A percentile compares a stretch with the other conserved stretches of the same genome.
Conservation (phyloP, 2,797 vertebrate species). For the Austrolebias charrua region DNA sequence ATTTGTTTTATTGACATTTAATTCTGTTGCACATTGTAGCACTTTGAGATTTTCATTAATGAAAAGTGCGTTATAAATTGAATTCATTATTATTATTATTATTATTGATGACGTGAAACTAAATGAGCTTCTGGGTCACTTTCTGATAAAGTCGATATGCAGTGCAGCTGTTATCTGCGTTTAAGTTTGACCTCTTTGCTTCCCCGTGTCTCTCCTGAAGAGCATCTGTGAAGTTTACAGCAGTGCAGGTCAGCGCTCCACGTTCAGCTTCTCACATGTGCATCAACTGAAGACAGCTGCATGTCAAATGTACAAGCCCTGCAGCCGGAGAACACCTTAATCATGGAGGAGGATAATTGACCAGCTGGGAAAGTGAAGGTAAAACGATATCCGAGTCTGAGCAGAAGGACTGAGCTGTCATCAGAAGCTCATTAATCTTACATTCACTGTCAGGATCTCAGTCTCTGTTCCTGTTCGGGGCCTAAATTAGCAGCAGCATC, state of each 20-base stretch:
- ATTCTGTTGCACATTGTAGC: no score
- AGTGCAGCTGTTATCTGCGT: no score
- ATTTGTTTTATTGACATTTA: no score
- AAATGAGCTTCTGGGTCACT: constrained; percentile 5
- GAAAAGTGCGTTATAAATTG: no score
- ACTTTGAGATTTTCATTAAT: no score
- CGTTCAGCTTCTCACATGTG: constrained; percentile 15
- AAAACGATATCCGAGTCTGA: constrained; percentile 22
- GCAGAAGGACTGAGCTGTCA: constrained; percentile 30
- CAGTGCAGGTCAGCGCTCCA: neutral
- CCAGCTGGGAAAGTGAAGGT: constrained; percentile 1
- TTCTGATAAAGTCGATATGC: constrained; percentile 7
- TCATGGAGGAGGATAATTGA: constrained; percentile 12
- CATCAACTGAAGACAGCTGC: neutral
- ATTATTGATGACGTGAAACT: no score
- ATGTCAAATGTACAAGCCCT: no score
- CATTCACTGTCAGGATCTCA: constrained; percentile 32
- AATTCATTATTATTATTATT: no score
- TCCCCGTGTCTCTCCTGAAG: constrained; percentile 7
- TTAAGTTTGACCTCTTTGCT: neutral
- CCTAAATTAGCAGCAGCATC: constrained; percentile 63
- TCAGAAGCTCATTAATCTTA: constrained; percentile 43
- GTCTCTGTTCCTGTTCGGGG: constrained; percentile 9
- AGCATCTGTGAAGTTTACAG: neutral
- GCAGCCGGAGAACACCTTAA: constrained; percentile 9